A percentile compares a stretch with the other conserved stretches of the same genome.
Evolutionary conservation across 2,113 vertebrate genomes (phyloP).

Genomic region (Apistogramma diplotaenia): DNA sequence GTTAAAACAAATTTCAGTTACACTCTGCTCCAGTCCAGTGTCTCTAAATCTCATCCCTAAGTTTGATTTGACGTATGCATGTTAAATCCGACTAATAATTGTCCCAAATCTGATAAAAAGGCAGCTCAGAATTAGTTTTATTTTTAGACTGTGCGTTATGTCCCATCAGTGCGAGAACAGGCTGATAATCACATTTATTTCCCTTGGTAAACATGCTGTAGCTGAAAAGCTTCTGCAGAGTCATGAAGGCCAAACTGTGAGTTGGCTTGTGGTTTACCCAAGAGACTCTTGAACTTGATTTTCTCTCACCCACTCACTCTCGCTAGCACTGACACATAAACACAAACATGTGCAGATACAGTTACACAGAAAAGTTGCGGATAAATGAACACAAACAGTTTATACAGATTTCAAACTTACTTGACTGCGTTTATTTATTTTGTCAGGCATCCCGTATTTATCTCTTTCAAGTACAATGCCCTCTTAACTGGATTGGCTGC

Average conservation of each 20-base stretch:
- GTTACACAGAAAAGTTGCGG: neutral
- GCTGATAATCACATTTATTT: constrained; percentile 67
- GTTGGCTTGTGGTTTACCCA: constrained; percentile 21
- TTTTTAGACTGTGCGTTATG: constrained; percentile 59
- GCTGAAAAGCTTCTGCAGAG: constrained; percentile 46
- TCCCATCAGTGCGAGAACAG: constrained; percentile 47
- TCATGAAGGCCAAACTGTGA: constrained; percentile 30
- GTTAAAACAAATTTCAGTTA: neutral
- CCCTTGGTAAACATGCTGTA: constrained; percentile 35
- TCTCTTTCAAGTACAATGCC: neutral
- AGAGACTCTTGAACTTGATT: neutral
- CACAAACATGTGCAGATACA: neutral
- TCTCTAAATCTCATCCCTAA: neutral
- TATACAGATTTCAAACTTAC: neutral
- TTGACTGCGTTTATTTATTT: neutral
- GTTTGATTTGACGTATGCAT: constrained; percentile 35
- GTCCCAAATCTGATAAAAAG: constrained; percentile 40
- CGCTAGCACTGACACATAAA: neutral
- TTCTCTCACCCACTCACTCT: neutral
- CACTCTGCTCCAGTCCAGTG: neutral
- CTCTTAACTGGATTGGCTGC: constrained; percentile 30
- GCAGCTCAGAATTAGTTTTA: constrained; percentile 41
- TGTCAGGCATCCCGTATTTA: neutral
- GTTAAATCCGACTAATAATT: constrained; percentile 33
- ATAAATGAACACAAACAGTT: neutral